phyloP scores from a whole-genome alignment of 1,140 invertebrate genomes.

The Drosophila teissieri region DNA sequence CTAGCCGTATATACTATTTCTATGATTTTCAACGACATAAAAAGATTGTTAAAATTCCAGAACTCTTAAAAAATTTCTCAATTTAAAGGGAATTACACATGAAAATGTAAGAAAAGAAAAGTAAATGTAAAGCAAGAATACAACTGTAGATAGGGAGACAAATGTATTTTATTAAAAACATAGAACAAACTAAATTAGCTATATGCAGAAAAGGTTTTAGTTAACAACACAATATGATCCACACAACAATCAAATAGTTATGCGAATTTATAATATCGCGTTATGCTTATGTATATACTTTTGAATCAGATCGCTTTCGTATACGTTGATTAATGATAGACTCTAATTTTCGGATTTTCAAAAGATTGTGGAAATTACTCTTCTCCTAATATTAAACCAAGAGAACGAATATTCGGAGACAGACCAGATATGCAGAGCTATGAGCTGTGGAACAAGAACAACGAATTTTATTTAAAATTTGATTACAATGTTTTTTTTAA shows the following conservation, averaged over 20 bases:
- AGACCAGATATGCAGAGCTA: conserved; percentile 7
- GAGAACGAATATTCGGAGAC: conserved; percentile 3
- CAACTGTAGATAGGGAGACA: conserved; percentile 77
- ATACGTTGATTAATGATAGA: conserved; percentile 11
- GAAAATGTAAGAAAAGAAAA: conserved; percentile 38
- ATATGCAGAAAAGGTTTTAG: conserved; percentile 62
- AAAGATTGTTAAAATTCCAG: no score
- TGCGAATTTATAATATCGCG: conserved; percentile 4
- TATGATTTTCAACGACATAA: no score
- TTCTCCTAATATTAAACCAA: conserved; percentile 7
- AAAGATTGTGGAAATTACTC: conserved; percentile 6
- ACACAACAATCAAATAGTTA: conserved; percentile 7
- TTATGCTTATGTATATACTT: conserved; percentile 31
- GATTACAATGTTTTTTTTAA: conserved; percentile 6
- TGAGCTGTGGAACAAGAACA: conserved; percentile 44
- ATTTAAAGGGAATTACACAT: conserved; percentile 1
- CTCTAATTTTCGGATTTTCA: conserved; percentile 9
- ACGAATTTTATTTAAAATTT: conserved; percentile 62
- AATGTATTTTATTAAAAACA: conserved; percentile 57
- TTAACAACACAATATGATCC: conserved; percentile 61
- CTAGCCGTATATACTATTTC: no score
- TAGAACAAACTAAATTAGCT: conserved; percentile 33
- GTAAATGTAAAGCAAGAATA: conserved; percentile 43
- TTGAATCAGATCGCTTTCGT: conserved; percentile 12
- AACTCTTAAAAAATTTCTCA: not conserved